Base-by-base conservation (phyloP, 2,113 vertebrate species). In the Chroicocephalus ridibundus region DNA sequence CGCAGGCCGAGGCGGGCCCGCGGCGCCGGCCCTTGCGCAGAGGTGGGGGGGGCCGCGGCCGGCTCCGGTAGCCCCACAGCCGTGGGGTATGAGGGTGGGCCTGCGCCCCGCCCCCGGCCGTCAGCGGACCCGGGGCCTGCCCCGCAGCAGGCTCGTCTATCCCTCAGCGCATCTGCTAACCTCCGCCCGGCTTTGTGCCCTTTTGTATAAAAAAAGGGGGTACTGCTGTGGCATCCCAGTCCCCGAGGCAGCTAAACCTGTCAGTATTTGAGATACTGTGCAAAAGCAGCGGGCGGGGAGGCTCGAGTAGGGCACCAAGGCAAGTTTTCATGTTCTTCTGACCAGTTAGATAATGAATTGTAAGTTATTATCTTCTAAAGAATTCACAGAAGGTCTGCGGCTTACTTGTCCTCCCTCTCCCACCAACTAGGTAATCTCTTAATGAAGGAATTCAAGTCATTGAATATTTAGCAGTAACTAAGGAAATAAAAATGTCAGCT, bases 121-220 rank as follows among this genome's bases (percentile, higher is more conserved):
- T 36, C 65, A 15, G 49, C 32, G 3, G 20, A 1, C 5, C 21
- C 2, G 15, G 13, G n/a, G 2, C 10, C 10, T 4, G 54, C 31
- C 3, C 21, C 3, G 4, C 29, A 11, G n/a, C 15, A 1, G 5
- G 4, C 16, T 8, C 9, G 1, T 22, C 36, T 14, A 1, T 24
- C n/a, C 10, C 9, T 25, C 1, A 6, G 38, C 10, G 3, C 17
- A 5, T 8, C 52, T 10, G 40, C 26, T 11, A 1, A 3, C 25
- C 38, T 18, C 38, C 3, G 2, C 16, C 21, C 62, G 29, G 3
- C 26, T 26, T 15, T 6, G 12, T 34, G 17, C 36, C 40, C 22
- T 15, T 26, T 7, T 21, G 40, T 36, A 2, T 16, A 46, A 3
- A 40, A 31, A 36, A 38, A 31, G 15, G 5, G 22, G 15, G 26